Conservation (phyloP, 2,113 vertebrate genomes). For the Heliornis fulica region DNA sequence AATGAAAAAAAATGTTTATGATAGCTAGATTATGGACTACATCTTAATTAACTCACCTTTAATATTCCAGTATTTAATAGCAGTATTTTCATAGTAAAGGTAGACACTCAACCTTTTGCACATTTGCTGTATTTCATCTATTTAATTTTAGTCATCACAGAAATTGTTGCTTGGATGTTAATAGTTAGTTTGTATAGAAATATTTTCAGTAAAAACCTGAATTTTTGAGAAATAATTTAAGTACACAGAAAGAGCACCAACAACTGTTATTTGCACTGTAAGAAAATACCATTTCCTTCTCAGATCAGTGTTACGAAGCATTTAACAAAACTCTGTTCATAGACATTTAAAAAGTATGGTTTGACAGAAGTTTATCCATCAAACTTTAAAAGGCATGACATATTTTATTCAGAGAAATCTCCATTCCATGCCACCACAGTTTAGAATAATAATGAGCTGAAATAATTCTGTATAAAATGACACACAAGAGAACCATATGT, state of each 20-base stretch:
- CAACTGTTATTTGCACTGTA: background rate
- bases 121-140: background rate
- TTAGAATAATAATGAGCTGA: constrained; percentile 14
- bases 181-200: constrained; percentile 13
- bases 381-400: background rate
- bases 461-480: background rate
- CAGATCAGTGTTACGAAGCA: background rate
- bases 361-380: background rate
- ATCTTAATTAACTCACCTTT: background rate
- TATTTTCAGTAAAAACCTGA: background rate
- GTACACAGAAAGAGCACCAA: background rate
- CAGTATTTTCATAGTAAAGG: background rate
- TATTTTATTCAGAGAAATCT: background rate
- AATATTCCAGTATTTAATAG: background rate
- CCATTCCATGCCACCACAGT: background rate
- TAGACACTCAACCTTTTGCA: background rate
- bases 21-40: background rate
- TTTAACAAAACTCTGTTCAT: background rate
- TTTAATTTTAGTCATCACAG: background rate
- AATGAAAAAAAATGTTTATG: background rate
- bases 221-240: constrained; percentile 46
- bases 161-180: constrained; percentile 20
- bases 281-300: constrained; percentile 7
- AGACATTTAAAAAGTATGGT: background rate
- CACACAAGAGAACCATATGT: background rate